Conservation (phyloP, 2,113 vertebrate species). For the Ammodytes marinus region DNA sequence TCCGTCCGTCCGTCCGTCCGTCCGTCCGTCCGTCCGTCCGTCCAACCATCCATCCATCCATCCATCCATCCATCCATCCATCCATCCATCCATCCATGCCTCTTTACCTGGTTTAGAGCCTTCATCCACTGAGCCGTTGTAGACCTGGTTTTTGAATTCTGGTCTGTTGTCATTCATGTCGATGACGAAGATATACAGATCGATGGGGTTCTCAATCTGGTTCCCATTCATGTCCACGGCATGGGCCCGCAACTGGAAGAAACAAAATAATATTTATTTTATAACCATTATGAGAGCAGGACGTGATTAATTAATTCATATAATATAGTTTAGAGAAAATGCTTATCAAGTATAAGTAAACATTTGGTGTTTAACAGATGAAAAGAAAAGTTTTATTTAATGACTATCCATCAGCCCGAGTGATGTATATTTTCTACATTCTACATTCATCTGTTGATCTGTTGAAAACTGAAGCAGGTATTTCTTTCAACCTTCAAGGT, state of each 20-base stretch:
- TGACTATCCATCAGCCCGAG: not conserved
- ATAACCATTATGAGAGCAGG: not conserved
- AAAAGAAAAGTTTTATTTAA: not conserved
- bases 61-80: not conserved
- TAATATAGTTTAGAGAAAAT: not conserved
- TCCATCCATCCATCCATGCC: not conserved
- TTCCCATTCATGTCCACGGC: conserved; percentile 98
- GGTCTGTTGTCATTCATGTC: conserved; percentile 99
- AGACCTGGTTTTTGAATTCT: conserved; percentile 95
- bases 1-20: too few species aligned
- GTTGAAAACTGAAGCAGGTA: not conserved
- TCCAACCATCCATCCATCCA: too few species aligned
- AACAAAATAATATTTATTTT: conserved; percentile 26
- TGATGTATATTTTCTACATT: not conserved
- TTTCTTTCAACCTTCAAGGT: conserved; percentile 40
- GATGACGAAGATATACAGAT: conserved; percentile 98
- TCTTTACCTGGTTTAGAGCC: conserved; percentile 94
- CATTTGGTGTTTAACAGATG: not conserved
- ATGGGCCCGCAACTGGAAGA: conserved; percentile 91
- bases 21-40: too few species aligned
- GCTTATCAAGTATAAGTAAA: not conserved
- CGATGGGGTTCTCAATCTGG: conserved; percentile 99
- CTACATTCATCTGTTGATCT: not conserved
- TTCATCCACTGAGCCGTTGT: conserved; percentile 97
- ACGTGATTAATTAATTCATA: not conserved